Base-by-base conservation (phyloP, 30 jellyfish, hydroid and myxozoan genomes). In the Mastigias papua region DNA sequence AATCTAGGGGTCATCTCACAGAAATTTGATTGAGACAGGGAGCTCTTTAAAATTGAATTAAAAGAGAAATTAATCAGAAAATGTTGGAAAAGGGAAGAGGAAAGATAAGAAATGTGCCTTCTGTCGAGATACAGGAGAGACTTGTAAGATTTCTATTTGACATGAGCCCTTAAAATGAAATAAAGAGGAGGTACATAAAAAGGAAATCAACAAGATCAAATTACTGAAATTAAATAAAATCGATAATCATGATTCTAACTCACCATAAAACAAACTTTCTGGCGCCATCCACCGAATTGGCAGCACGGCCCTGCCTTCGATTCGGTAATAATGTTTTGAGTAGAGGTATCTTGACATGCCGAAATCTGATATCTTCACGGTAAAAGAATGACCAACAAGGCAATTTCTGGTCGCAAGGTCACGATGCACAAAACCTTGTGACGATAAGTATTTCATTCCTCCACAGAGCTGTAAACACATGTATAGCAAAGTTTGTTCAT, bases 261-360 rank as follows among this genome's bases (percentile, higher is more conserved):
- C 17, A 93, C 98, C 98, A 54, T 93, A 93, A 61, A 88, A 93
- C 5, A 93, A 34, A 69, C 97, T 88, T 61, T 92, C 98, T 1
- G 98, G 98, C 11, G 98, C 98, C 98, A 92, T 92, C 98, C 98
- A 92, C 29, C 98, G 86, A 50, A 92, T 92, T 22, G 98, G 98
- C 31, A 92, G 80, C 21, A 92, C 97, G 19, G 98, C 98, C 79
- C 86, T 92, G 1, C 98, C 98, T 63, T 92, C 98, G 69, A 92
- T 81, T 29, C 96, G 79, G 92, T 92, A 92, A 60, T 92, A 92
- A 17, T 92, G 98, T 46, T 92, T 86, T 0, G 97, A 86, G 70
- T 92, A 92, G 62, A 92, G 78, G 69, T 87, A 80, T 49, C 98
- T 69, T 20, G 97, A 86, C 97, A 92, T 86, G 25, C 98, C 98